Base-by-base conservation (phyloP, 2,888 invertebrate genomes). In the Diaphora mendica region DNA sequence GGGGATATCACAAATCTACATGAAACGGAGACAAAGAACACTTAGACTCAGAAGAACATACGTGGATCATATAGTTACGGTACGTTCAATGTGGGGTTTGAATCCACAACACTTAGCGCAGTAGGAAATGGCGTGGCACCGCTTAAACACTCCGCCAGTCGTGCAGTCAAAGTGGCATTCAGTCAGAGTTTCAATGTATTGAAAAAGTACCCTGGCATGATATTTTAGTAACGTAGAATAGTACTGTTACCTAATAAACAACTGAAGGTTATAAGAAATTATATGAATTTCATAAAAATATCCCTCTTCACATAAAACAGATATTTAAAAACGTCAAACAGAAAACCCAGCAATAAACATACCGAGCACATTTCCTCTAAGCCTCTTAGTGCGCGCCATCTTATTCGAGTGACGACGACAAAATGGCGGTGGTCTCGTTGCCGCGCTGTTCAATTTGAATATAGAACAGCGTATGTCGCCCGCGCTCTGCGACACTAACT, bases 381-480 rank as follows among this genome's bases (percentile, higher is more conserved):
- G 90, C 91, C 84, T 85, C 91, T 91, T 92, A 92, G 80, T 82
- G 89, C 87, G 89, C 84, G 93, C 94, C 94, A 93, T 93, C 93
- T 94, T 91, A 90, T 88, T 79, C 84, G 82, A 78, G 85, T 90
- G 93, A 92, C 90, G 90, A 92, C 91, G 90, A 92, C 93, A 94
- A 94, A 94, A 95, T 94, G 94, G 94, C 93, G 92, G 87, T 90
- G 90, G 90, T 91, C 91, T 89, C 84, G 88, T 89, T 89, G 88
- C 84, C 88, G 87, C 88, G 89, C 88, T 90, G 92, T 95, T 93
- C 94, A 94, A 95, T 95, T 95, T 95, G 95, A 95, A 95, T 95
- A 95, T 94, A 94, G 93, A 94, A 91, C 94, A 95, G 94, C 95
- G 95, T 95, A 95, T 95, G 95, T 95, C 94, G 92, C 93, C 90